phyloP scores from a whole-genome alignment of 2,113 vertebrate genomes.

The Xyrauchen texanus region DNA sequence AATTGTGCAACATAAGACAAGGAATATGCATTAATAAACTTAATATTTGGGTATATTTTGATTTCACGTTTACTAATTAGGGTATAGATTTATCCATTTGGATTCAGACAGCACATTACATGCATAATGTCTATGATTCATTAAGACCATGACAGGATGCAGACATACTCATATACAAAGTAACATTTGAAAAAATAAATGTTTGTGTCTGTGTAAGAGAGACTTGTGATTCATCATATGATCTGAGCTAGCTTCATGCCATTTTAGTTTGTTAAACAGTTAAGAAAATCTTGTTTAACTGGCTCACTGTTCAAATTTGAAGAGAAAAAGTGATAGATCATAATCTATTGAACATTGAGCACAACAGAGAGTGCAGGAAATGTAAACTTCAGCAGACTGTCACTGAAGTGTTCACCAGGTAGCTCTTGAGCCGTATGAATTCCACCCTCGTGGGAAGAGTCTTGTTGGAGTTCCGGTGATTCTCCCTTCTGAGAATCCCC shows the following conservation, averaged over 20 bases:
- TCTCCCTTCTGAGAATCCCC: too few species aligned
- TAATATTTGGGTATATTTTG: too few species aligned
- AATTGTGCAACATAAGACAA: too few species aligned
- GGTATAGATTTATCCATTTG: background rate
- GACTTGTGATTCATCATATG: constrained; percentile 10
- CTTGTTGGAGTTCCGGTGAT: constrained; percentile 83
- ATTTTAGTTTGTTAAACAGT: background rate
- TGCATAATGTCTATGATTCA: background rate
- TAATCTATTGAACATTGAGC: background rate
- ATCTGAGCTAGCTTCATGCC: background rate
- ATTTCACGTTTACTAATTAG: background rate
- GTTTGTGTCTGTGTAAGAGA: background rate
- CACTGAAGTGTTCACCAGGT: constrained; percentile 68
- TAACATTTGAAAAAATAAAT: background rate
- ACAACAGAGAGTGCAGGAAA: background rate
- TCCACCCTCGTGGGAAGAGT: constrained; percentile 91
- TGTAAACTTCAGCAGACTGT: background rate
- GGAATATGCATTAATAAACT: too few species aligned
- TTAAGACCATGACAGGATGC: background rate
- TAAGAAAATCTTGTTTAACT: background rate
- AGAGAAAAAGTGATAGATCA: background rate
- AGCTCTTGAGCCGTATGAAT: constrained; percentile 91
- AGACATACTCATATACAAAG: constrained; percentile 9
- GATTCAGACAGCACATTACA: background rate
- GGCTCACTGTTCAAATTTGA: background rate